Evolutionary conservation across 2,888 invertebrate species (phyloP).

Genomic region (Tipula helvola): DNA sequence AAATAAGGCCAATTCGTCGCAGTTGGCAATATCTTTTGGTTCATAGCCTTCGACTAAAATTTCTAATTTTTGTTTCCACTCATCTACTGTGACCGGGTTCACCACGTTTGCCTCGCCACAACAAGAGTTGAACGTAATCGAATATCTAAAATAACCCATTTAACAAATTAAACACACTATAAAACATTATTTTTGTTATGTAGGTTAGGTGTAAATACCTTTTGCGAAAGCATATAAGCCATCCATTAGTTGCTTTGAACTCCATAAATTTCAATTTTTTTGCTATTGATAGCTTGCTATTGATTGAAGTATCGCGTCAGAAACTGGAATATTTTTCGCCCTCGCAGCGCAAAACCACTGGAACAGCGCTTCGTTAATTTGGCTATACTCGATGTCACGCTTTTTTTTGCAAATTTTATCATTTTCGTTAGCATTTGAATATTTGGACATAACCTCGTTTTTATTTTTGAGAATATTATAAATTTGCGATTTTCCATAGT

Average conservation of each 20-base stretch:
- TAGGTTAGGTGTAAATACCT: too few species aligned
- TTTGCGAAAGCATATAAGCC: too few species aligned
- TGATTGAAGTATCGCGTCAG: too few species aligned
- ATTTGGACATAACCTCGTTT: neutral
- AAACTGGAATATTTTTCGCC: neutral
- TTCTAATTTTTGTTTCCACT: neutral
- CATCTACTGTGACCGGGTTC: neutral
- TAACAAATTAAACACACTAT: too few species aligned
- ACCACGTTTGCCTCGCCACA: neutral
- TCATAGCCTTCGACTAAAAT: neutral
- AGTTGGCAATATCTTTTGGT: too few species aligned
- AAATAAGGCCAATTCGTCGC: neutral
- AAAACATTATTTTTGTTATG: too few species aligned
- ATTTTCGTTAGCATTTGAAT: neutral
- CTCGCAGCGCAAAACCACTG: neutral
- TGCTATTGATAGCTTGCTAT: too few species aligned
- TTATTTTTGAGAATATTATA: too few species aligned
- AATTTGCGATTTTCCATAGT: neutral
- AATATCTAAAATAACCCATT: neutral
- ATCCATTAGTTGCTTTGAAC: too few species aligned
- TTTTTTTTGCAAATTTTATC: neutral
- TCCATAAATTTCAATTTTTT: too few species aligned
- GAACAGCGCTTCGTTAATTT: neutral
- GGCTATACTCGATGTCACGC: neutral
- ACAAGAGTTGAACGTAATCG: too few species aligned